Conservation (phyloP, 2,113 vertebrate species). For the Tursiops truncatus region DNA sequence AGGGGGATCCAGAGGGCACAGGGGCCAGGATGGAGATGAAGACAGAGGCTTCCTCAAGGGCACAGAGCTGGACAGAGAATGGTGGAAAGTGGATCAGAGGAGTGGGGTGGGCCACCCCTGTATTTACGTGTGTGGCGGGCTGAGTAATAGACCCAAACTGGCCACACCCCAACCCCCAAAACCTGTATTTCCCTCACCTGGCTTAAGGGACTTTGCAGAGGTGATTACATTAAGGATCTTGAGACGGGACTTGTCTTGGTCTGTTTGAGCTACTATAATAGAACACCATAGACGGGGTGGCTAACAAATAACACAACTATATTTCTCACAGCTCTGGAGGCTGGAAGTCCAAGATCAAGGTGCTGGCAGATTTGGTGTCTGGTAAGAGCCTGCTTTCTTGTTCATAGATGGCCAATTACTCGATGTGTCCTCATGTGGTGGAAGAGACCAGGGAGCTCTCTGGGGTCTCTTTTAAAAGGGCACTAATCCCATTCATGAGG, state of each 20-base stretch:
- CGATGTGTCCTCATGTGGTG: too few species aligned
- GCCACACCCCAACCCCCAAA: neutral
- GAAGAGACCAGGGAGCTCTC: neutral
- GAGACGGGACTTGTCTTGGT: neutral
- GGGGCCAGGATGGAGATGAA: neutral
- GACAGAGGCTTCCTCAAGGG: neutral
- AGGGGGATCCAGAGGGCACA: neutral
- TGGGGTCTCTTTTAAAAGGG: neutral
- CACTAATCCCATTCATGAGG: neutral
- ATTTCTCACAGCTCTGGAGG: neutral
- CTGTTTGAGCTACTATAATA: rapidly evolving
- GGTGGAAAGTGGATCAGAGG: neutral
- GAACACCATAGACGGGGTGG: too few species aligned
- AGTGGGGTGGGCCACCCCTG: rapidly evolving
- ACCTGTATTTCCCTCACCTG: neutral
- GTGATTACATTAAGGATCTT: neutral
- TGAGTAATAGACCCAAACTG: neutral
- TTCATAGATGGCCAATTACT: neutral
- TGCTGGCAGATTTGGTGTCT: neutral
- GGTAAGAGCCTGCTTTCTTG: neutral
- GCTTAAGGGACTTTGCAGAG: neutral
- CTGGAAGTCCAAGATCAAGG: neutral
- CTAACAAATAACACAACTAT: too few species aligned
- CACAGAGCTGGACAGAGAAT: rapidly evolving
- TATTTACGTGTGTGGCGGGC: neutral